These are phyloP conservation scores for Herminia tarsipennalis DNA, from an alignment of 2,888 invertebrate genomes.

Conservation along the genomic window DNA sequence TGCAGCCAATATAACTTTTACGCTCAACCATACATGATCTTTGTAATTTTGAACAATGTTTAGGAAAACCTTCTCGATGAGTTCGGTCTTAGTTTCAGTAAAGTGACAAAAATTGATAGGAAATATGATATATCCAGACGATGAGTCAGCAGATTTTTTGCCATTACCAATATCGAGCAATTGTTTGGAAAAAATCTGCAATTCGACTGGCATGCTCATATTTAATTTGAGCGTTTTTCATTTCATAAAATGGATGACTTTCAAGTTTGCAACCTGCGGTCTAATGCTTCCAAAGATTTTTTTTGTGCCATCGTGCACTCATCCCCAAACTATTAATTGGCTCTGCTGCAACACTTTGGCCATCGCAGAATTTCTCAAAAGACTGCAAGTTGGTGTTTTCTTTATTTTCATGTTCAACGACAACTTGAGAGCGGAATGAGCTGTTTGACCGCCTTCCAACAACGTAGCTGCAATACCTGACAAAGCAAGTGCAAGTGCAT, in stretches of 20 bases:
- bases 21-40: not conserved
- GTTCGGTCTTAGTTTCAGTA: conserved; percentile 8
- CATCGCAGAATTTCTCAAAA: no score
- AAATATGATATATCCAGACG: conserved; percentile 19
- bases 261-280: no score
- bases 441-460: no score
- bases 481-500: conserved; percentile 18
- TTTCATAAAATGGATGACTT: conserved; percentile 22
- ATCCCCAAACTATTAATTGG: no score
- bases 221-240: conserved; percentile 15
- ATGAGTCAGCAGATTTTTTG: conserved; percentile 9
- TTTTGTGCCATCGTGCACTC: no score
- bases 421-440: no score
- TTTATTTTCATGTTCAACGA: no score
- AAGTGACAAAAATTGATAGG: conserved; percentile 23
- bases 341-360: no score
- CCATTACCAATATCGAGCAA: conserved; percentile 19
- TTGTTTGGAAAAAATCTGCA: conserved; percentile 13
- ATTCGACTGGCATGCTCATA: conserved; percentile 8
- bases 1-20: not conserved
- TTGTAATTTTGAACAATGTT: not conserved
- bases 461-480: no score
- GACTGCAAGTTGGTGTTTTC: no score
- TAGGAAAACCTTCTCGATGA: no score
- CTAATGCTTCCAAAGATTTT: no score